A percentile compares a stretch with the other conserved stretches of the same genome.
Evolutionary conservation across 1,140 invertebrate genomes (phyloP).

Genomic region (Aphidius ervi): DNA sequence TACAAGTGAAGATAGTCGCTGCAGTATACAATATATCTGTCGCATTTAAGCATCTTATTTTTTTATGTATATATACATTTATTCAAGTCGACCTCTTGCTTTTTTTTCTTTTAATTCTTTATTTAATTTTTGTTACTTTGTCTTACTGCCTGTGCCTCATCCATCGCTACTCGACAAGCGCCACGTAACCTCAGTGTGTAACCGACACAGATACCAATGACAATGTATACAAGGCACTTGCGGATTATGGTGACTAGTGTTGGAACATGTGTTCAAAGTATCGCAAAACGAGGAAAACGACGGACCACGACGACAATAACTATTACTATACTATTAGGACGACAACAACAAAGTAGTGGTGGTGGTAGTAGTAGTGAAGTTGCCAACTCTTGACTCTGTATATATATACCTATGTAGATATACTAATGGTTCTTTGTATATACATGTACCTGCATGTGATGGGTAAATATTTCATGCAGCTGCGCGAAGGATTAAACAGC

Average conservation of each 20-base stretch:
- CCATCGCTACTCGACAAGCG: not conserved
- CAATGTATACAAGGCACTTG: slow-evolving; percentile 29
- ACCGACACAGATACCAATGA: not conserved
- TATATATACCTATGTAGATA: not conserved
- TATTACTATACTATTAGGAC: not conserved
- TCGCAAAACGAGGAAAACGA: slow-evolving; percentile 4
- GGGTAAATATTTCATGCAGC: slow-evolving; percentile 53
- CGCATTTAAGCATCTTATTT: too few species aligned
- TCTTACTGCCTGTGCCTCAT: slow-evolving; percentile 6
- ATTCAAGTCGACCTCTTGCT: not conserved
- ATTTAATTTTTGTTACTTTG: slow-evolving; percentile 1
- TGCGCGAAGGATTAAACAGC: slow-evolving; percentile 48
- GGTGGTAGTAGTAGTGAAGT: not conserved
- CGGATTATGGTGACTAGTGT: slow-evolving; percentile 48
- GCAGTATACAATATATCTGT: too few species aligned
- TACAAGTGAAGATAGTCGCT: too few species aligned
- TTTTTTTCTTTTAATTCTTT: not conserved
- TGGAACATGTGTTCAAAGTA: slow-evolving; percentile 48
- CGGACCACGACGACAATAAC: too few species aligned
- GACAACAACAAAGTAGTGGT: not conserved
- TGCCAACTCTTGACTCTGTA: slow-evolving; percentile 13
- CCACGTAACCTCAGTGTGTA: too few species aligned
- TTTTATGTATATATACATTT: too few species aligned
- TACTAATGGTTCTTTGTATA: too few species aligned
- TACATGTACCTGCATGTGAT: slow-evolving; percentile 18